phyloP scores from a whole-genome alignment of 1,140 invertebrate genomes.

The Drosophila bipectinata region DNA sequence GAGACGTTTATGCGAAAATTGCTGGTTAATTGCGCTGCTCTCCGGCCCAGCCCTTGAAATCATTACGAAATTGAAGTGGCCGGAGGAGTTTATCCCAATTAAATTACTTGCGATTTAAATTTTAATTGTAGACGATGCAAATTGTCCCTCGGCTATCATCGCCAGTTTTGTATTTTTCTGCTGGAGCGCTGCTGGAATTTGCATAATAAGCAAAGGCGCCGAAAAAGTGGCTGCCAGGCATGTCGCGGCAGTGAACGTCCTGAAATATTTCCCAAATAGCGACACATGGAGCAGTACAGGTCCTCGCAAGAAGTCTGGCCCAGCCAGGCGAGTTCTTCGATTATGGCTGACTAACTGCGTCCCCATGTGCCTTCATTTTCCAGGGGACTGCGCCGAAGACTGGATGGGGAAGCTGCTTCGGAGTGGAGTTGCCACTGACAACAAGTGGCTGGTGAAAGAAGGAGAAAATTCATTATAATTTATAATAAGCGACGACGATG shows the following conservation, averaged over 20 bases:
- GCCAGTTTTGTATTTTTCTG: constrained; percentile 47
- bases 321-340: constrained; percentile 69
- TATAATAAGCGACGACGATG: constrained; percentile 80
- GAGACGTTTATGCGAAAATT: constrained; percentile 80
- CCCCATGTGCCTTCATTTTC: constrained; percentile 75
- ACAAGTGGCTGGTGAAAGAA: constrained; percentile 67
- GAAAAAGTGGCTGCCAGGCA: constrained; percentile 47
- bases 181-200: constrained; percentile 53
- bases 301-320: constrained; percentile 41
- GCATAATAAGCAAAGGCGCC: constrained; percentile 75
- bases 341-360: constrained; percentile 53
- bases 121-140: constrained; percentile 75
- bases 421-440: constrained; percentile 70
- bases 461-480: constrained; percentile 81
- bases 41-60: constrained; percentile 13
- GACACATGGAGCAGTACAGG: constrained; percentile 67
- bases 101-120: constrained; percentile 82
- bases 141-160: constrained; percentile 62
- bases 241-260: constrained; percentile 16
- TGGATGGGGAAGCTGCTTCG: constrained; percentile 11
- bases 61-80: constrained; percentile 50
- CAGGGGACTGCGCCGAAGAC: constrained; percentile 65
- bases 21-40: constrained; percentile 74
- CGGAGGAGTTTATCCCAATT: constrained; percentile 73
- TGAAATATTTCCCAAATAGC: constrained; percentile 36